Evolutionary conservation across 2,888 invertebrate genomes (phyloP), one percentile per base, ranked within the genome.

Genomic region (Camponotus fellah): DNA sequence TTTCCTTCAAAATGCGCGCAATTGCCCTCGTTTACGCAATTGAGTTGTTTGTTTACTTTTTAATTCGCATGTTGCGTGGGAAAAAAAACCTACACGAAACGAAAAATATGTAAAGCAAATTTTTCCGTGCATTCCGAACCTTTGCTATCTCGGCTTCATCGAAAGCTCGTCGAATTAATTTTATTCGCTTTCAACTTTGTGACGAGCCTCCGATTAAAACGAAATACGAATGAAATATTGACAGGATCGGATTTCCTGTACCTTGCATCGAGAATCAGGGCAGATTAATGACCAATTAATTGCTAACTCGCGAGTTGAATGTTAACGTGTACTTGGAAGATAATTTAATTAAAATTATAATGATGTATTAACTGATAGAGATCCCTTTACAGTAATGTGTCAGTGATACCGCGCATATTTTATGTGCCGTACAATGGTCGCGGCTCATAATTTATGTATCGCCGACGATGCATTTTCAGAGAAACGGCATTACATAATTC

Each of bases 401-500:
- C 79, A 80, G 72, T 69, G 46, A 80, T 72, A 80, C 46, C 46
- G 60, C 72, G 60, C 79, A 80, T 80, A 72, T 80, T 80, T 79
- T 79, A 79, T 79, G 46, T 21, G 37, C 43, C 46, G 4, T 46
- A 80, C 79, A 80, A 80, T 60, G 72, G 79, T 72, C 43, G 72
- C 72, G 34, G 58, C 72, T 80, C 71, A 72, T 80, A 80, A 80
- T 80, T 80, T 80, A 80, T 80, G 79, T 80, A 80, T 80, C 37
- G 79, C 43, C 72, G 60, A 72, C 79, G 79, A 80, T 80, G 79
- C 79, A 58, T 80, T 80, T 80, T 80, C 72, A 80, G 72, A 72
- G 79, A 72, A 80, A 72, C 72, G 79, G 72, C 79, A 80, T 80
- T 80, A 80, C 72, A 80, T 80, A 80, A 80, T 80, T 80, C 79